Base-by-base conservation (phyloP, 2,797 vertebrate genomes). In the Gorsachius magnificus region DNA sequence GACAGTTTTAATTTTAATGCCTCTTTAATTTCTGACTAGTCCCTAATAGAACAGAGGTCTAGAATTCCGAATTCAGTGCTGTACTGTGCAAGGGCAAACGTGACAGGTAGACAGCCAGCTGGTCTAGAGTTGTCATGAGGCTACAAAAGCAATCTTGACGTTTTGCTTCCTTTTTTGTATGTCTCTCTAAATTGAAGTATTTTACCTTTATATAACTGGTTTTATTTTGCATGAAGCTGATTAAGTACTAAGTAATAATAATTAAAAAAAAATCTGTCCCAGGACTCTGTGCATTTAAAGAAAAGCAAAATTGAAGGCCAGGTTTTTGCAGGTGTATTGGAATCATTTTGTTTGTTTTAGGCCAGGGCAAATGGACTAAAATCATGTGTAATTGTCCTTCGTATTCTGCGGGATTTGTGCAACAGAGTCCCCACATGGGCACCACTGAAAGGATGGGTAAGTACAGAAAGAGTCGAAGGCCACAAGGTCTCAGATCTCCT, bases 361-460 rank as follows among this genome's bases (percentile, higher is more conserved):
- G 99, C 99, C 97, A 99, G 99, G 98, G 99, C 99, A 98, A 99
- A 99, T 63, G 99, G 99, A 98, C 98, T 99, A 98, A 99, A 99
- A 98, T 99, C 99, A 95, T 99, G 99, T 97, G 99, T 99, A 98
- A 99, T 99, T 97, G 98, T 99, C 91, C 99, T 99, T 94, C 99
- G 99, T 97, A 99, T 99, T 98, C 99, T 99, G 79, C 98, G 99
- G 97, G 99, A 99, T 98, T 99, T 99, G 99, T 99, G 99, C 99
- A 99, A 99, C 98, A 98, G 99, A 98, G 98, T 99, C 93, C 98
- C 98, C 41, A 97, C 98, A 57, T 99, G 99, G 99, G 99, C 99
- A 87, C 99, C 99, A 38, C 98, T 99, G 83, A 99, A 99, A 98
- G 99, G 99, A 98, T 99, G 99, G 99, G 99, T 99, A 97, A 99